Base-by-base conservation (phyloP, 2,797 vertebrate species). In the Pteropus rufus region DNA sequence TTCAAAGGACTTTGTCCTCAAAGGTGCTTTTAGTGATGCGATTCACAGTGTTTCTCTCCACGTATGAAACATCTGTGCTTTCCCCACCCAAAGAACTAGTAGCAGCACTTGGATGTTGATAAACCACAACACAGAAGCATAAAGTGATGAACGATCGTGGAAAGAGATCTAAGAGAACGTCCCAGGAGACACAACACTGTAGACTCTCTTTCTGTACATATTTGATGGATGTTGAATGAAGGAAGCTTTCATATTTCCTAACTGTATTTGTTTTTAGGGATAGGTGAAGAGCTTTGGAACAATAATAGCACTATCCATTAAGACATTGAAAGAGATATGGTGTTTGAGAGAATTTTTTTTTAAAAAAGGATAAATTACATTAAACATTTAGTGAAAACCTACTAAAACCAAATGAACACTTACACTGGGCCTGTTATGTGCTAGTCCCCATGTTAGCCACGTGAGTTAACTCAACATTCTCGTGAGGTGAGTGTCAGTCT, bases 1-100 rank as follows among this genome's bases (percentile, higher is more conserved):
- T 97, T 96, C 96, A 97, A 90, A 64, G 36, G 64, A 67, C n/a
- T 97, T 97, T 95, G 70, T 64, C 34, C 64, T 96, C 89, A 95
- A 95, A 95, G 77, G 41, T 94, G 65, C 23, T 94, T 88, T 93
- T 80, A 89, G 41, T 49, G 65, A 41, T 88, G 2, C 15, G 4
- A 49, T 49, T 49, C 11, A 79, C 10, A 72, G 19, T 64, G 18
- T 96, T 97, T 95, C 81, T 91, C 69, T 94, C 34, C 62, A 58
- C 29, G 69, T 89, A 60, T 91, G 49, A 86, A 98, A 96, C 69
- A 15, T 26, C 39, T 94, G 44, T 73, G 7, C 60, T 79, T 58
- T 52, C 21, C 7, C 16, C 24, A 12, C 1, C 8, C n/a, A 73
- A 76, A 76, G 54, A 60, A 89, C 72, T 62, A 52, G 3, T 73